Evolutionary conservation across 23 tunicate species (phyloP).

Genomic region (Styela plicata): DNA sequence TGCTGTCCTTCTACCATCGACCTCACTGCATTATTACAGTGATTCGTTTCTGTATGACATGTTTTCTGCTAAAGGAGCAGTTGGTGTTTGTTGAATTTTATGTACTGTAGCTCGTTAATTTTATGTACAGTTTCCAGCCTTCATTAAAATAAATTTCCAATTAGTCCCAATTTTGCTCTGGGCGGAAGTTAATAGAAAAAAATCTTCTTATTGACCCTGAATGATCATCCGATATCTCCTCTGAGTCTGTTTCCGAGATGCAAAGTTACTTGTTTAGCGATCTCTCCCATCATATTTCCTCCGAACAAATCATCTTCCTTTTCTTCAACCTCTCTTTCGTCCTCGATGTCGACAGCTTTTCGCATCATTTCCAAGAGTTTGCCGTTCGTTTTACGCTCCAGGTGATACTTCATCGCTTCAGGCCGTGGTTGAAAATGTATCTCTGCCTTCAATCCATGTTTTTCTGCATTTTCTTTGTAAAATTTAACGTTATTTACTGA

Average conservation of each 20-base stretch:
- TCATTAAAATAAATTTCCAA: no score
- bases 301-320: not conserved
- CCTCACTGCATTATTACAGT: no score
- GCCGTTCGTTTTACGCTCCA: not conserved
- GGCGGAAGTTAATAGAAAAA: no score
- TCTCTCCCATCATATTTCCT: slow-evolving; percentile 1
- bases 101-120: no score
- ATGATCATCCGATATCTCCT: slow-evolving; percentile 15
- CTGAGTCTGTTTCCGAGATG: not conserved
- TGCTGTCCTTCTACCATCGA: no score
- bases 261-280: slow-evolving; percentile 11
- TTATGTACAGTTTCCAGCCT: no score
- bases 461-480: slow-evolving; percentile 24
- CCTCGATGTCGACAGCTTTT: slow-evolving; percentile 4
- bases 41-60: no score
- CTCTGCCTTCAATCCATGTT: not conserved
- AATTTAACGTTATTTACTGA: slow-evolving; percentile 36
- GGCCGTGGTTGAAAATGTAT: slow-evolving; percentile 32
- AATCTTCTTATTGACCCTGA: not conserved
- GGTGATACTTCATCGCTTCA: slow-evolving; percentile 38
- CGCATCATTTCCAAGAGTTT: slow-evolving; percentile 2
- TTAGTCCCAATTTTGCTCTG: no score
- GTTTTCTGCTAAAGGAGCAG: no score
- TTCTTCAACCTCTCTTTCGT: slow-evolving; percentile 11
- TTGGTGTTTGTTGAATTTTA: no score